These are phyloP conservation scores for Icerya purchasi DNA, from an alignment of 2,888 invertebrate species.

Conservation along the genomic window DNA sequence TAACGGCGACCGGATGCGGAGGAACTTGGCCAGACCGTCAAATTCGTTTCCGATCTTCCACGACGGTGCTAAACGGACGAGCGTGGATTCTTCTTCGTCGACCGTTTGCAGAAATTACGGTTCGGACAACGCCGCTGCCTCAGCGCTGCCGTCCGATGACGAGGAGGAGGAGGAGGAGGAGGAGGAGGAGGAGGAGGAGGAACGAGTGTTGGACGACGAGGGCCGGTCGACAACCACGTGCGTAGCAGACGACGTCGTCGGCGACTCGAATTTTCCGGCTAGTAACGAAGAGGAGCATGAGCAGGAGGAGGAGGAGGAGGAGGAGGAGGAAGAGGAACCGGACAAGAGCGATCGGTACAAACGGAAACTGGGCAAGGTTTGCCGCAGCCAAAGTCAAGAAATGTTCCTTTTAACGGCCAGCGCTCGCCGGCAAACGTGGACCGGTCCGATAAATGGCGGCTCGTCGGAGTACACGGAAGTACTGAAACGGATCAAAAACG, in stretches of 20 bases:
- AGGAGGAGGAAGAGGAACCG: no score
- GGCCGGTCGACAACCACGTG: conserved; percentile 20
- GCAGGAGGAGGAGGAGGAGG: no score
- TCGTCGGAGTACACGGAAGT: no score
- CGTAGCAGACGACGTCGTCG: background rate
- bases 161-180: conserved; percentile 11
- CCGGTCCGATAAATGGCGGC: conserved; percentile 4
- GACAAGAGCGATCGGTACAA: no score
- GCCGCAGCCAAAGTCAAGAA: background rate
- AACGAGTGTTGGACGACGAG: background rate
- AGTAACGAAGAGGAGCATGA: no score
- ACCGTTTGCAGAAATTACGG: conserved; percentile 3
- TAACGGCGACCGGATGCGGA: no score
- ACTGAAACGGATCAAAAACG: no score
- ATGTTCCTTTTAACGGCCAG: background rate
- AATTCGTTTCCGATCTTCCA: no score
- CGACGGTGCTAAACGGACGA: no score
- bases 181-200: background rate
- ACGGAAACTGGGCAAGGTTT: background rate
- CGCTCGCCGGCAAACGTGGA: conserved; percentile 7
- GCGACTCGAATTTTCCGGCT: background rate
- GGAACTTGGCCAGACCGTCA: no score
- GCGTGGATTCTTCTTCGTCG: no score
- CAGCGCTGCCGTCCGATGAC: conserved; percentile 12
- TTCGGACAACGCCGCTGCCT: background rate